These are phyloP conservation scores for Styela plicata DNA, from an alignment of 23 tunicate species.

Conservation along the genomic window DNA sequence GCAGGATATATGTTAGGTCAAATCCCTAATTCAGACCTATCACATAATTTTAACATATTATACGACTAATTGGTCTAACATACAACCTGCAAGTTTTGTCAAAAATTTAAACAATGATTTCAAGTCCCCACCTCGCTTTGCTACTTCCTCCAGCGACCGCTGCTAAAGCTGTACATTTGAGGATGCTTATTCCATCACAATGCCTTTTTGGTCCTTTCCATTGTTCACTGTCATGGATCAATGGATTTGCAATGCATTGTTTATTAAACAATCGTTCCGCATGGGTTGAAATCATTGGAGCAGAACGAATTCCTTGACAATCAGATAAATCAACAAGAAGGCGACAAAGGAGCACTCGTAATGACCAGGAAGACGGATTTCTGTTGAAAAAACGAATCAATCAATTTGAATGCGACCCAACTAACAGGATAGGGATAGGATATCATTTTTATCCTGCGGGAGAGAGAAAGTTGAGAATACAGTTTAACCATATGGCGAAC, in stretches of 20 bases:
- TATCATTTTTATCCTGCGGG: no score
- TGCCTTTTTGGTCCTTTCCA: slow-evolving; percentile 11
- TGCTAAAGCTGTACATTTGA: slow-evolving; percentile 1
- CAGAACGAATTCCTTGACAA: background rate
- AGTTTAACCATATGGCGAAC: no score
- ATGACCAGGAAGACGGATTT: slow-evolving; percentile 6
- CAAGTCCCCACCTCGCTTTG: slow-evolving; percentile 16
- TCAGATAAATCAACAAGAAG: background rate
- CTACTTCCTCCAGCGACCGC: slow-evolving; percentile 19
- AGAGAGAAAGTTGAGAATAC: no score
- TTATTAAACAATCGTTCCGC: background rate
- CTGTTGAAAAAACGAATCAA: background rate
- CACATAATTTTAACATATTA: no score
- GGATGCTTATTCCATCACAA: background rate
- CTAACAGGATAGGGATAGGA: no score
- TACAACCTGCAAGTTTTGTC: no score
- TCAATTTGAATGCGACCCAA: no score
- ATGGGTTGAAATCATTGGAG: background rate
- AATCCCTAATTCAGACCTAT: no score
- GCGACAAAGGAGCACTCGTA: slow-evolving; percentile 25
- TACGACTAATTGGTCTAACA: no score
- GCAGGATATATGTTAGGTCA: no score
- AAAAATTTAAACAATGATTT: no score
- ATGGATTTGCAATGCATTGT: background rate
- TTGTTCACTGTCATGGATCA: slow-evolving; percentile 20